These are phyloP conservation scores for Gymnoscopelus microlampas DNA, from an alignment of 2,797 vertebrate species.

Conservation along the genomic window DNA sequence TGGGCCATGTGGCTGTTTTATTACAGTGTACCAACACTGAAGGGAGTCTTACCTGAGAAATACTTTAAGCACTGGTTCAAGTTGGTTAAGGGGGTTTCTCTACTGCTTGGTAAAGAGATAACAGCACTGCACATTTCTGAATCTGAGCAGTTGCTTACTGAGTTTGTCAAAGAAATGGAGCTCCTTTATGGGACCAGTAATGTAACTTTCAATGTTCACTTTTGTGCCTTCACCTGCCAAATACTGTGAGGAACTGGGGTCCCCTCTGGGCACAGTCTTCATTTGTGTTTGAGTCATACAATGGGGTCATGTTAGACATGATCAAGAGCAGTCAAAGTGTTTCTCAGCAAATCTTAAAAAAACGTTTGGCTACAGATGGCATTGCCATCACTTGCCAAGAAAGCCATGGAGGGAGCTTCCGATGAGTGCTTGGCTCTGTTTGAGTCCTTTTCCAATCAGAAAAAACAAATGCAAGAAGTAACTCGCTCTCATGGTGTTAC, in stretches of 20 bases:
- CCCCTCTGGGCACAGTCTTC: constrained; percentile 46
- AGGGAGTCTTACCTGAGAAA: not conserved
- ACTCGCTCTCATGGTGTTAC: too few species aligned
- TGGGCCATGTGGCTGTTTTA: constrained; percentile 46
- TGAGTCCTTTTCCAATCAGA: too few species aligned
- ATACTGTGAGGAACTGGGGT: constrained; percentile 45
- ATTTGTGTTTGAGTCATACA: constrained; percentile 53
- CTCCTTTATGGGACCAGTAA: constrained; percentile 48
- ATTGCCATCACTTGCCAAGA: too few species aligned
- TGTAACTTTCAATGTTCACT: constrained; percentile 51
- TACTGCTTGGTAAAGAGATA: constrained; percentile 1
- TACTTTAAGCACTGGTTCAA: constrained; percentile 29
- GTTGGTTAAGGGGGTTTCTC: not conserved
- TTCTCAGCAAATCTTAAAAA: too few species aligned
- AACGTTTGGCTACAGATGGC: too few species aligned
- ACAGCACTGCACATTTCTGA: too few species aligned
- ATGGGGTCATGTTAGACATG: not conserved
- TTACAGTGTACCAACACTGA: constrained; percentile 34
- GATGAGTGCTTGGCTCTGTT: too few species aligned
- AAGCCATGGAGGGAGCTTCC: too few species aligned
- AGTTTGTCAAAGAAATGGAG: constrained; percentile 34
- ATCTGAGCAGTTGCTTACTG: too few species aligned
- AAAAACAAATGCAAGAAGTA: too few species aligned
- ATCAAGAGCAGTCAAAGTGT: too few species aligned
- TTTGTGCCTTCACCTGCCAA: constrained; percentile 41